Percentiles rank a stretch among this genome's conserved stretches.
These are phyloP conservation scores for Gymnodraco acuticeps DNA, from an alignment of 2,797 vertebrate genomes.

Conservation along the genomic window DNA sequence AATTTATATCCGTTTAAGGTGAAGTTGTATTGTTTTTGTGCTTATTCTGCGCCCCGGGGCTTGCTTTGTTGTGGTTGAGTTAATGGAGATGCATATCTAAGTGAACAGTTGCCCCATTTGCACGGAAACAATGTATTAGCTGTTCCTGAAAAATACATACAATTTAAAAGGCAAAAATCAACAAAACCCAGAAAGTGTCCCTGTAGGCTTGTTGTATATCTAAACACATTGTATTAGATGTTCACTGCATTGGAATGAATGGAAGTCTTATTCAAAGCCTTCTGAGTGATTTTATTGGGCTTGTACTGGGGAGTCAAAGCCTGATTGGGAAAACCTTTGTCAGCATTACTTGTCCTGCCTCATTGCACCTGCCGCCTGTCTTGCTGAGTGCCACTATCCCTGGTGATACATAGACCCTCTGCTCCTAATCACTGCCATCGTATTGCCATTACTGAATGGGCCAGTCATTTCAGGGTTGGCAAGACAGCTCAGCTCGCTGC, in stretches of 20 bases:
- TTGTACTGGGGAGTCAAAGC: slow-evolving; percentile 37
- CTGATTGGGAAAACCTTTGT: slow-evolving; percentile 54
- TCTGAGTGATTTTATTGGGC: slow-evolving; percentile 40
- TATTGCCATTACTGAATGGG: slow-evolving; percentile 63
- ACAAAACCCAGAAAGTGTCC: slow-evolving; percentile 13
- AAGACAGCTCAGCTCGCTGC: slow-evolving; percentile 43
- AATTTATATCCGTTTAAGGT: slow-evolving; percentile 33
- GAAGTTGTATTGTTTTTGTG: slow-evolving; percentile 27
- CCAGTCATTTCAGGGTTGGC: slow-evolving; percentile 61
- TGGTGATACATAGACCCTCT: slow-evolving; percentile 68
- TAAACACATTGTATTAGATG: slow-evolving; percentile 3
- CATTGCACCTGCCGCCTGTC: slow-evolving; percentile 41
- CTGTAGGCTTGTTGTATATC: slow-evolving; percentile 9
- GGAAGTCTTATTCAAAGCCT: slow-evolving; percentile 7
- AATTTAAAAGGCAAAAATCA: slow-evolving; percentile 31
- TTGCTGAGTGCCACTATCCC: slow-evolving; percentile 48
- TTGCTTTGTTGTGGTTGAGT: slow-evolving; percentile 28
- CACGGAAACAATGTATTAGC: slow-evolving; percentile 10
- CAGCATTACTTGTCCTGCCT: slow-evolving; percentile 45
- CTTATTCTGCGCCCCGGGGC: slow-evolving; percentile 6
- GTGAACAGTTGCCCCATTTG: slow-evolving; percentile 19
- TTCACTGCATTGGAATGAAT: slow-evolving; percentile 10
- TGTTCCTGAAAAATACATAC: slow-evolving; percentile 33
- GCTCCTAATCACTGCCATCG: slow-evolving; percentile 68
- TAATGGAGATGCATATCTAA: slow-evolving; percentile 44